Base-by-base conservation (phyloP, 2,113 vertebrate genomes). In the Myrmophylax atrothorax region DNA sequence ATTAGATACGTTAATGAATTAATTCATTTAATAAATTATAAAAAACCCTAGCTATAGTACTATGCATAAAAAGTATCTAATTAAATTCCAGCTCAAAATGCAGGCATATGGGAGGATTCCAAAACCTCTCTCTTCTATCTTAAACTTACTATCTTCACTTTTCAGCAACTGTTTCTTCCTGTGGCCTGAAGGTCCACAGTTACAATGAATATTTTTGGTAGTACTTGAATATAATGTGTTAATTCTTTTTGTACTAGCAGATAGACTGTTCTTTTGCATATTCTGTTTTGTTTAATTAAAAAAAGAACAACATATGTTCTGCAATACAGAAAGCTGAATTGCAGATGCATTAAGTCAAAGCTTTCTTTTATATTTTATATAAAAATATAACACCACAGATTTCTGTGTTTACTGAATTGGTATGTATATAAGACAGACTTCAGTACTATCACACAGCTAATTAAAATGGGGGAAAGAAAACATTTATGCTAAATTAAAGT, bases 401-500 rank as follows among this genome's bases (percentile, higher is more conserved):
- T 97, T 94, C 75, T 94, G 79, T 97, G 93, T 97, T 97, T 97
- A 97, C 91, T 93, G 75, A 97, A 85, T 93, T 91, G 93, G 44
- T 93, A 95, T 90, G 74, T 96, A 95, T 91, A 94, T 77, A 96
- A 97, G 97, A 95, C 94, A 98, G 96, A 94, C 89, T 91, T 81
- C 52, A 79, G 76, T 87, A 81, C 89, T 83, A 96, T 92, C 79
- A 97, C 78, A 95, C 70, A 97, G 92, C 91, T 95, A 91, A 96
- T 94, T 96, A 96, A 96, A 95, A 95, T 79, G 69, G 89, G 63
- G 62, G 93, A 89, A 97, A 90, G 68, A 92, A 97, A 97, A 93
- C 82, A 92, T 72, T 89, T 94, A 90, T 25, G 24, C 69, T 88
- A 63, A 82, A 96, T 82, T 90, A 81, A 92, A 94, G 35, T 87